phyloP scores from a whole-genome alignment of 2,888 invertebrate species.

The Pedicia rivosa region DNA sequence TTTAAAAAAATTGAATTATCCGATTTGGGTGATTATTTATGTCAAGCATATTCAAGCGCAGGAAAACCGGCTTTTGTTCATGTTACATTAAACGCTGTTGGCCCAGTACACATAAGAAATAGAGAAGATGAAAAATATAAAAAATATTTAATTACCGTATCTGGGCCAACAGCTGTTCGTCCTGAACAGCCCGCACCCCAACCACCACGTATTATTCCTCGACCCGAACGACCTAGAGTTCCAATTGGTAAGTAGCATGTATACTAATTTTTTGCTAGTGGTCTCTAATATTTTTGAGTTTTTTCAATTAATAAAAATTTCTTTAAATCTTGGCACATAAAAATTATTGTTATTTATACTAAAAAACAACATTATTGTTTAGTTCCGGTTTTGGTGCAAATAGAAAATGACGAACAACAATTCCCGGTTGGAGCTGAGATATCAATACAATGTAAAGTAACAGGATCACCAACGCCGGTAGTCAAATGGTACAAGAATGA shows the following conservation, averaged over 20 bases:
- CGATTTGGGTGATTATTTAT: conserved; percentile 73
- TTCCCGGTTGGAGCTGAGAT: conserved; percentile 52
- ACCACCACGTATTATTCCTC: conserved; percentile 20
- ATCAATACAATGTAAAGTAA: conserved; percentile 54
- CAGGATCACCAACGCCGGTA: conserved; percentile 59
- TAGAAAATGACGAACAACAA: conserved; percentile 35
- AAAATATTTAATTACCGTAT: conserved; percentile 33
- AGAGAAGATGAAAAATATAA: conserved; percentile 40
- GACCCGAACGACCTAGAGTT: conserved; percentile 11
- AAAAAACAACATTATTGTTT: conserved; percentile 10
- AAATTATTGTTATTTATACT: no score
- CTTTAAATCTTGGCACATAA: no score
- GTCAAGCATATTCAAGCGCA: conserved; percentile 74
- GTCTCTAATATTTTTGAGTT: conserved; percentile 6
- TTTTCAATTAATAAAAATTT: no score
- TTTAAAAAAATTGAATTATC: conserved; percentile 53
- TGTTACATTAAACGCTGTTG: conserved; percentile 52
- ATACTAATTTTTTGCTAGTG: not conserved
- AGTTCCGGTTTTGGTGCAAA: conserved; percentile 50
- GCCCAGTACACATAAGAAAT: conserved; percentile 43
- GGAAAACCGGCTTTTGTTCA: conserved; percentile 64
- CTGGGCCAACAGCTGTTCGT: conserved; percentile 36
- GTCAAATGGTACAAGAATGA: conserved; percentile 74
- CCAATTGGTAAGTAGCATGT: conserved; percentile 14
- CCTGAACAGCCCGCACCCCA: conserved; percentile 24